Evolutionary conservation across 2,113 vertebrate genomes (phyloP), one percentile per base, ranked within the genome.

Genomic region (Etia nguti): DNA sequence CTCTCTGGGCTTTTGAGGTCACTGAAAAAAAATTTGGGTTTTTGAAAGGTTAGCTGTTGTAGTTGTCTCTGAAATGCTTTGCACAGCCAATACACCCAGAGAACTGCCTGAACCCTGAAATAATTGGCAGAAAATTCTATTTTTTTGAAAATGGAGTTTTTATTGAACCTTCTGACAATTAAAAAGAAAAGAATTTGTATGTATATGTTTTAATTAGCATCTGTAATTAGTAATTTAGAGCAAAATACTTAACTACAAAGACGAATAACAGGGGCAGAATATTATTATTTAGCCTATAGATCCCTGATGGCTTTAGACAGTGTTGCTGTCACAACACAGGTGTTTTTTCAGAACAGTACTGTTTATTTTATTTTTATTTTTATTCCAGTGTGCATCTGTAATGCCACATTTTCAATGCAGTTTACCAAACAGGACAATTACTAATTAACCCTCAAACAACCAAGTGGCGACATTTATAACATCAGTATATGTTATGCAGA

Each of bases 211-310:
- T 22, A 5, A 65, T 65, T 65, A n/a, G 34, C 34, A 38, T 65
- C 34, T 38, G 13, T 65, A 65, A 22, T 65, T 22, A 1, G 60
- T 65, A 38, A 65, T 65, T 65, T 65, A 31, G 10, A 86, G 18
- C 13, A 50, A 81, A 92, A 81, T 15, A 60, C 10, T 38, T 54
- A 31, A 56, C 18, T 9, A 84, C 4, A 75, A 75, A 22, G 38
- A 81, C n/a, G 6, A 48, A 16, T 29, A 12, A 31, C 43, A 50
- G 18, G 29, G 80, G 68, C 22, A 80, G 75, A 85, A 79, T 75
- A 80, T 82, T 79, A 83, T 89, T 82, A 73, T 89, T 81, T 60
- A 62, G 73, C 73, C 73, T 81, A 24, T 59, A 57, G 79, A 81
- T 54, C 43, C 24, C 65, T 70, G 13, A 36, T 80, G 70, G 55